Conservation (phyloP, 1,140 invertebrate species). For the Drosophila insularis region DNA sequence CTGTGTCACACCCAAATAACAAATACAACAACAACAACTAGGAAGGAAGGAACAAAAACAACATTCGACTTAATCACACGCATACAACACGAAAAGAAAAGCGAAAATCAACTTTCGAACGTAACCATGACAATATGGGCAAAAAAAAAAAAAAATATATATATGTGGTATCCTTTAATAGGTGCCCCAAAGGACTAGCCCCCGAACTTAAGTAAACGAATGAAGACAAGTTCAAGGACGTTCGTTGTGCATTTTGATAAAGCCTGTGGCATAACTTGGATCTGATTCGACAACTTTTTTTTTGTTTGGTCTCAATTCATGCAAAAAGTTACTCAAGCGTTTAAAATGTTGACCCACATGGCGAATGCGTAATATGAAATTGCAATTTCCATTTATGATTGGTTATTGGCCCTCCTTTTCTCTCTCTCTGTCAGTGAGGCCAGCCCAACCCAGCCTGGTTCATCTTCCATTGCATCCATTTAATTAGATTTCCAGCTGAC, state of each 20-base stretch:
- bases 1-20: conserved; percentile 69
- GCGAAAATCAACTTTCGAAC: conserved; percentile 27
- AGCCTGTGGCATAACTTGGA: background rate
- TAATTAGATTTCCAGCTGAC: conserved; percentile 62
- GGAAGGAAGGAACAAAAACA: too few species aligned
- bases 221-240: conserved; percentile 72
- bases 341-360: conserved; percentile 51
- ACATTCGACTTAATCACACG: conserved; percentile 46
- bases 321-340: conserved; percentile 43
- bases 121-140: conserved; percentile 61
- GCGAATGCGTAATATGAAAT: conserved; percentile 39
- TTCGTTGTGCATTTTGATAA: conserved; percentile 34
- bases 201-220: background rate
- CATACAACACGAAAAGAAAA: conserved; percentile 38
- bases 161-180: conserved; percentile 66
- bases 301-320: conserved; percentile 4
- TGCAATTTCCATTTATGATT: conserved; percentile 29
- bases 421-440: background rate
- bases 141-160: conserved; percentile 20
- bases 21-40: conserved; percentile 13
- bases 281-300: conserved; percentile 15
- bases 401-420: background rate
- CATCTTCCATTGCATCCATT: conserved; percentile 12
- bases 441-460: too few species aligned
- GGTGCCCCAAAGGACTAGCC: conserved; percentile 23